Evolutionary conservation across 2,113 vertebrate genomes (phyloP), one percentile per base, ranked within the genome.

Genomic region (Eulemur macaco): DNA sequence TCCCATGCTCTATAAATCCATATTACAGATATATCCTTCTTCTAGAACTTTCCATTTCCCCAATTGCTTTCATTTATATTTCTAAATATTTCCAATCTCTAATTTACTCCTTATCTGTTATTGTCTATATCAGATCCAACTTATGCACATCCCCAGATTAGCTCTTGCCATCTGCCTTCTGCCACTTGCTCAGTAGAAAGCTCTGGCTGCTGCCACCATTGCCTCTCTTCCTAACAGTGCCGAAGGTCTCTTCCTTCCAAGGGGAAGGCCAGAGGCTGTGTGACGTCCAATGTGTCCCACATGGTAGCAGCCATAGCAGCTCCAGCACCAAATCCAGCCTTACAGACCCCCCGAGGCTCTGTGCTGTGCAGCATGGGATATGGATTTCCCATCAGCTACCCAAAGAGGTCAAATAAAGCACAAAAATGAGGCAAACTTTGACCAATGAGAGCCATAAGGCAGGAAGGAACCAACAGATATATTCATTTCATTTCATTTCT

Each of bases 31-130:
- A 66, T 64, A 45, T 64, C 66, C 31, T 95, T 86, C 31, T 95
- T 86, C 31, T 93, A 73, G 77, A 76, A 90, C 42, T 94, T 89
- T 60, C 68, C 60, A 56, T 94, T 86, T 91, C 18, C 78, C 42
- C 23, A 77, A 63, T 86, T 52, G 84, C 37, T 93, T 92, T 58
- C 18, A 64, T n/a, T 54, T 45, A 5, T 86, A 84, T 64, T 92
- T 77, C 56, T n/a, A 97, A 66, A 89, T 85, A 74, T 37, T 85
- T 84, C 85, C 17, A 58, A 20, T 39, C 66, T 86, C 29, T 71
- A 27, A 29, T 52, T 86, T 45, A 83, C 39, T 86, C 52, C 27
- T 84, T 14, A 54, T 31, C 34, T 18, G 37, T 34, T 47, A 52
- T 47, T 95, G 20, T 47, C 47, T 21, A 20, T 58, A 37, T n/a